Evolutionary conservation across 1,140 invertebrate genomes (phyloP).

Genomic region (Drosophila kurseongensis): DNA sequence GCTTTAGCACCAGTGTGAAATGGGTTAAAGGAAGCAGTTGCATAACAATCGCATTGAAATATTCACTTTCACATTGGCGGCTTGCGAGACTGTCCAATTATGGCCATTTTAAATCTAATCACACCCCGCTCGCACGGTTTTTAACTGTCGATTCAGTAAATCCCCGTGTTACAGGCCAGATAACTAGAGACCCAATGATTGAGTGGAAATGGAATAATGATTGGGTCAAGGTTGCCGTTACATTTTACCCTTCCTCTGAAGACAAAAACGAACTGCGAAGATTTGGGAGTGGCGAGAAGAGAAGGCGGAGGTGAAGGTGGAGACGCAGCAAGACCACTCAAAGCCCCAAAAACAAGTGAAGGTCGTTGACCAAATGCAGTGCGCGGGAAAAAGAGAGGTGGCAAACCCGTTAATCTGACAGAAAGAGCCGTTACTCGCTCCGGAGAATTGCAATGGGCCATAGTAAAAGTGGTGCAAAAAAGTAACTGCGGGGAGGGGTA

Average conservation of each 20-base stretch:
- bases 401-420: slow-evolving; percentile 29
- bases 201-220: slow-evolving; percentile 15
- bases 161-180: slow-evolving; percentile 26
- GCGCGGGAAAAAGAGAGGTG: not conserved
- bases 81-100: slow-evolving; percentile 22
- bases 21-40: slow-evolving; percentile 30
- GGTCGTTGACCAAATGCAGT: slow-evolving; percentile 55
- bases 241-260: slow-evolving; percentile 47
- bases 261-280: slow-evolving; percentile 35
- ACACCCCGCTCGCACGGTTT: slow-evolving; percentile 22
- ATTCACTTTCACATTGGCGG: slow-evolving; percentile 36
- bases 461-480: slow-evolving; percentile 16
- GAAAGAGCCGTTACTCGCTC: slow-evolving; percentile 37
- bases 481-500: not conserved
- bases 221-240: slow-evolving; percentile 49
- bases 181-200: slow-evolving; percentile 29
- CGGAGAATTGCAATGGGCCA: slow-evolving; percentile 43
- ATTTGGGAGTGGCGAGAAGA: slow-evolving; percentile 24
- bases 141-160: slow-evolving; percentile 10
- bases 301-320: not conserved
- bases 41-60: slow-evolving; percentile 26
- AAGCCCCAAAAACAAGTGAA: slow-evolving; percentile 27
- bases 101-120: slow-evolving; percentile 35
- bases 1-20: not conserved
- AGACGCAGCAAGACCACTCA: slow-evolving; percentile 4